These are phyloP conservation scores for Tipula vernalis DNA, from an alignment of 2,888 invertebrate genomes.

Conservation along the genomic window DNA sequence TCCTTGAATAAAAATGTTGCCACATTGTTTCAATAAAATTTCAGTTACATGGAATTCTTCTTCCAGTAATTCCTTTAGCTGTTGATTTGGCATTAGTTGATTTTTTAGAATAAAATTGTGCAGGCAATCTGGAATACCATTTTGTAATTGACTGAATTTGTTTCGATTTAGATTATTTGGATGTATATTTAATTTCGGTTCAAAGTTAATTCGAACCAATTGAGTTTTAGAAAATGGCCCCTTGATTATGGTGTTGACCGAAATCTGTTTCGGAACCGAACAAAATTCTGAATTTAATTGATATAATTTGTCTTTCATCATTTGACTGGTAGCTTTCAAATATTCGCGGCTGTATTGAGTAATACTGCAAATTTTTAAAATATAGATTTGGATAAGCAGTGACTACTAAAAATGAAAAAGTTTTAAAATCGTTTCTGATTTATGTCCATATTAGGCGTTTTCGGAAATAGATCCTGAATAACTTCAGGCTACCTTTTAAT, in stretches of 20 bases:
- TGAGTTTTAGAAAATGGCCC: neutral
- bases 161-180: neutral
- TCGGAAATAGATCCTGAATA: too few relatives aligned
- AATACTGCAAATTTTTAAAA: neutral
- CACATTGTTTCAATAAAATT: neutral
- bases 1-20: neutral
- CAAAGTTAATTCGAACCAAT: neutral
- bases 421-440: too few relatives aligned
- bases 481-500: too few relatives aligned
- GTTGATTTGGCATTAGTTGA: neutral
- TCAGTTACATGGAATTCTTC: neutral
- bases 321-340: neutral
- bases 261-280: neutral
- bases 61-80: neutral
- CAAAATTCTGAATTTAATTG: neutral
- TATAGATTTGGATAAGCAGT: too few relatives aligned
- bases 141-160: neutral
- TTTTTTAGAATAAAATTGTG: neutral
- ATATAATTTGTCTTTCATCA: neutral
- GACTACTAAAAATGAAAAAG: too few relatives aligned
- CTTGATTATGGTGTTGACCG: neutral
- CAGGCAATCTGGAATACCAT: neutral
- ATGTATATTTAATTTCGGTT: neutral
- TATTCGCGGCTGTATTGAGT: neutral
- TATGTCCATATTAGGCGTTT: too few relatives aligned